A percentile compares a stretch with the other conserved stretches of the same genome.
Conservation (phyloP, 2,888 invertebrate genomes). For the Baccha elongata region DNA sequence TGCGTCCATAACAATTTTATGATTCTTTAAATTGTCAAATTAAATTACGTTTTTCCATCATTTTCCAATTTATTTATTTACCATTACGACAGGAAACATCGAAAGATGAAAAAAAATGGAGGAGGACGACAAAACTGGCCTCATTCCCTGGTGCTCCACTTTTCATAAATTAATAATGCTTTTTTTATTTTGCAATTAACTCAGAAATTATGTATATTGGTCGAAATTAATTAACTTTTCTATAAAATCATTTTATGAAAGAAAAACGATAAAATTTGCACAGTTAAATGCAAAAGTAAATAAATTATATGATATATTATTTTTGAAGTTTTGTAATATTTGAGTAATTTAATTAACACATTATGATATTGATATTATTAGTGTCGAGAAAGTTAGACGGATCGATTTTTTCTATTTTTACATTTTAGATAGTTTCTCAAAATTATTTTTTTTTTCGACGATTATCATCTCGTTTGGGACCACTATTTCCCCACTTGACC, state of each 20-base stretch:
- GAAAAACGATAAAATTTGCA: conserved; percentile 33
- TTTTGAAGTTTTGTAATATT: no score
- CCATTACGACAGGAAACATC: conserved; percentile 28
- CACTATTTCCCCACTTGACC: no score
- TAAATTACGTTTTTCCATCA: conserved; percentile 54
- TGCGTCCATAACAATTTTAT: conserved; percentile 48
- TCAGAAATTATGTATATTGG: conserved; percentile 34
- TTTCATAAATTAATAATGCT: conserved; percentile 49
- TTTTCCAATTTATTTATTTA: conserved; percentile 56
- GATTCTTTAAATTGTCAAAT: conserved; percentile 58
- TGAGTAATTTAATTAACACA: no score
- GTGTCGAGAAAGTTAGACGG: no score
- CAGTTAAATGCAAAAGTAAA: conserved; percentile 22
- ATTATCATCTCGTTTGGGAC: no score
- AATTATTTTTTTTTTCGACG: no score
- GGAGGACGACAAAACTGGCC: not conserved
- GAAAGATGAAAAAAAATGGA: no score
- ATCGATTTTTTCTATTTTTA: no score
- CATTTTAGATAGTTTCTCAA: no score
- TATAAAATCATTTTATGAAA: conserved; percentile 14
- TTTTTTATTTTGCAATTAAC: conserved; percentile 39
- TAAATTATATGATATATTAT: not conserved
- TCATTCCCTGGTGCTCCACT: conserved; percentile 17
- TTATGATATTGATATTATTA: no score
- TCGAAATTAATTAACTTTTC: conserved; percentile 41